Evolutionary conservation across 2,888 invertebrate species (phyloP).

Genomic region (Lathronympha strigana): DNA sequence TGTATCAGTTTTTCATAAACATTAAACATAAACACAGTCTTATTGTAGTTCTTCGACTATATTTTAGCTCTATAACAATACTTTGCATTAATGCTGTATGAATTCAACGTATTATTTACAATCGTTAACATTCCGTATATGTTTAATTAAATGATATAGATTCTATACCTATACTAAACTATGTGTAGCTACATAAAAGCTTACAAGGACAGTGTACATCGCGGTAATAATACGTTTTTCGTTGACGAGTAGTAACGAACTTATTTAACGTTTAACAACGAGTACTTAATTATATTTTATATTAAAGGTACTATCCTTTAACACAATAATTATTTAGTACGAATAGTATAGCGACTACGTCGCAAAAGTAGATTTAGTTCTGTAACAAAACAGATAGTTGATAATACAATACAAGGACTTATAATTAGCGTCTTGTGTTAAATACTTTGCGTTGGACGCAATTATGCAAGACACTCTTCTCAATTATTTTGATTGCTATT

Average conservation of each 20-base stretch:
- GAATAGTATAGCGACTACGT: conserved; percentile 27
- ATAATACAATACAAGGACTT: background rate
- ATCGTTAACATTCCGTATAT: conserved; percentile 27
- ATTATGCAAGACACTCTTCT: background rate
- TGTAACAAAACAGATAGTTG: conserved; percentile 5
- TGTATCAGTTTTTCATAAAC: conserved; percentile 10
- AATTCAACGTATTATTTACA: conserved; percentile 43
- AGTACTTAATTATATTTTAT: conserved; percentile 13
- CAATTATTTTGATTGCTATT: conserved; percentile 1
- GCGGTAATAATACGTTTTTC: conserved; percentile 9
- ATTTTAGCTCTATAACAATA: conserved; percentile 62
- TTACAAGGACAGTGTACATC: conserved; percentile 15
- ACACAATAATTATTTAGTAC: conserved; percentile 17
- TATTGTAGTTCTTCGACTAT: conserved; percentile 59
- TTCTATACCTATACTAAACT: conserved; percentile 27
- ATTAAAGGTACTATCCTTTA: conserved; percentile 3
- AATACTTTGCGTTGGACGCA: conserved; percentile 9
- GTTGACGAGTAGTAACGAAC: conserved; percentile 2
- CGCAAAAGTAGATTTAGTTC: conserved; percentile 11
- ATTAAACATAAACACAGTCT: conserved; percentile 68
- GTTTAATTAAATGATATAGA: conserved; percentile 30
- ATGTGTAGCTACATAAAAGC: conserved; percentile 33
- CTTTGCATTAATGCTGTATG: conserved; percentile 52
- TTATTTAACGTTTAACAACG: conserved; percentile 16
- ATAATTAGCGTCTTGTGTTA: background rate